A percentile compares a stretch with the other conserved stretches of the same genome.
These are phyloP conservation scores for Chrysodeixis includens DNA, from an alignment of 2,888 invertebrate species.

Conservation along the genomic window DNA sequence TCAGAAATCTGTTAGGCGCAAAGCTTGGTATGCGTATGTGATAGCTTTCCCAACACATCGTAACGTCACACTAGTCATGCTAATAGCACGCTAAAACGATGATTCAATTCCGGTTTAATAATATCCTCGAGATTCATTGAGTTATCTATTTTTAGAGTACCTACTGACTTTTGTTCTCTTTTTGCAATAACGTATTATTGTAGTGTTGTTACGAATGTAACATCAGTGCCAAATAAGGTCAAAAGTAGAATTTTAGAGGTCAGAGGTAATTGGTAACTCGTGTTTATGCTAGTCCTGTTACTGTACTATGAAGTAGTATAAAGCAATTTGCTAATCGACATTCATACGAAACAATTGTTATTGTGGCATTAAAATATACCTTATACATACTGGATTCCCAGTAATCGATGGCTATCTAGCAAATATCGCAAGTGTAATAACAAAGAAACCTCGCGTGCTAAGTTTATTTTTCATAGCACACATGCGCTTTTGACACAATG, in stretches of 20 bases:
- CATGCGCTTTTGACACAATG: slow-evolving; percentile 42
- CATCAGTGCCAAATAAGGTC: not conserved
- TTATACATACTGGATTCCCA: not conserved
- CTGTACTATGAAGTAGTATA: not conserved
- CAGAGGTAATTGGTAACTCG: not conserved
- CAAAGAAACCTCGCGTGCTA: slow-evolving; percentile 50
- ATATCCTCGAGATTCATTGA: slow-evolving; percentile 33
- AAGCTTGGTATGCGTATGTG: slow-evolving; percentile 26
- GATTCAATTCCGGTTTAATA: slow-evolving; percentile 68
- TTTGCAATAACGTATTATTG: not conserved
- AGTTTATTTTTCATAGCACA: slow-evolving; percentile 55
- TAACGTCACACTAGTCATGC: slow-evolving; percentile 62
- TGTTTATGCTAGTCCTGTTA: not conserved
- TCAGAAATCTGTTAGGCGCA: not conserved
- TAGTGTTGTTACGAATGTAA: not conserved
- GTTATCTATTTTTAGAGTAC: slow-evolving; percentile 19
- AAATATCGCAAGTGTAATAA: slow-evolving; percentile 24
- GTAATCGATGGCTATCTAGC: slow-evolving; percentile 19
- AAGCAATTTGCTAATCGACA: not conserved
- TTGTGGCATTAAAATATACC: not conserved
- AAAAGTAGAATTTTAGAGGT: not conserved
- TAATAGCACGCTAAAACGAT: slow-evolving; percentile 70
- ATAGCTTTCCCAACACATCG: slow-evolving; percentile 60
- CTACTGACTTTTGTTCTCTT: slow-evolving; percentile 6
- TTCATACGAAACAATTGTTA: not conserved